These are phyloP conservation scores for Gadus chalcogrammus DNA, from an alignment of 2,113 vertebrate species.

Conservation along the genomic window DNA sequence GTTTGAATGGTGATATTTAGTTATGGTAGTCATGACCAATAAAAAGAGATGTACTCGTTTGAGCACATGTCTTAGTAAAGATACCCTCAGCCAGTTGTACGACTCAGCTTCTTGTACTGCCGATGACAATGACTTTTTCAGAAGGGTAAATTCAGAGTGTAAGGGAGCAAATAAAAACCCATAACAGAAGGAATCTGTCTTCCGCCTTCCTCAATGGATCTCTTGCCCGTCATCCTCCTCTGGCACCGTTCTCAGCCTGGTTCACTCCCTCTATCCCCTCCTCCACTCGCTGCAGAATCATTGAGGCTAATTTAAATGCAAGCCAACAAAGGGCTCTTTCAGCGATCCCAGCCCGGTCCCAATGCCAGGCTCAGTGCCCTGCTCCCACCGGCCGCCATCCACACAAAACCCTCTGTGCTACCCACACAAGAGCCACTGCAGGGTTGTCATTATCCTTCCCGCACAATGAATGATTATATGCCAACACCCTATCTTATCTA, in stretches of 20 bases:
- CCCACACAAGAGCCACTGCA: conserved; percentile 46
- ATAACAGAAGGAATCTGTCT: neutral
- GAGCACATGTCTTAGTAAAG: too few relatives aligned
- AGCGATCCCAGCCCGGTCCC: conserved; percentile 37
- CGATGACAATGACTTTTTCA: neutral
- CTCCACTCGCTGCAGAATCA: conserved; percentile 11
- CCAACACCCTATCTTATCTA: conserved; percentile 25
- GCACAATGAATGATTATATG: conserved; percentile 45
- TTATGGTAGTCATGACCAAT: conserved; percentile 28
- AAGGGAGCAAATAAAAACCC: neutral
- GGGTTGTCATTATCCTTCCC: conserved; percentile 51
- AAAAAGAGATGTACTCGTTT: conserved; percentile 12
- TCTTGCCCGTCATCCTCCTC: conserved; percentile 4
- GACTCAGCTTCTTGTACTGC: neutral
- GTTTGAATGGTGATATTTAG: conserved; percentile 14
- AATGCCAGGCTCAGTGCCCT: conserved; percentile 58
- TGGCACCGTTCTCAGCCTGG: too few relatives aligned
- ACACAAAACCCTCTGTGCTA: conserved; percentile 36
- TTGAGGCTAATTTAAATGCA: conserved; percentile 59
- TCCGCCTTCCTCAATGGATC: conserved; percentile 33
- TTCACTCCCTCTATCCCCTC: conserved; percentile 15
- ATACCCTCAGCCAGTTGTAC: too few relatives aligned
- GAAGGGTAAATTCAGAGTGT: neutral
- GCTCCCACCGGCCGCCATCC: conserved; percentile 39
- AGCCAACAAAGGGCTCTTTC: conserved; percentile 64